A percentile compares a stretch with the other conserved stretches of the same genome.
phyloP scores from a whole-genome alignment of 1,140 invertebrate genomes.

The Episyrphus balteatus region DNA sequence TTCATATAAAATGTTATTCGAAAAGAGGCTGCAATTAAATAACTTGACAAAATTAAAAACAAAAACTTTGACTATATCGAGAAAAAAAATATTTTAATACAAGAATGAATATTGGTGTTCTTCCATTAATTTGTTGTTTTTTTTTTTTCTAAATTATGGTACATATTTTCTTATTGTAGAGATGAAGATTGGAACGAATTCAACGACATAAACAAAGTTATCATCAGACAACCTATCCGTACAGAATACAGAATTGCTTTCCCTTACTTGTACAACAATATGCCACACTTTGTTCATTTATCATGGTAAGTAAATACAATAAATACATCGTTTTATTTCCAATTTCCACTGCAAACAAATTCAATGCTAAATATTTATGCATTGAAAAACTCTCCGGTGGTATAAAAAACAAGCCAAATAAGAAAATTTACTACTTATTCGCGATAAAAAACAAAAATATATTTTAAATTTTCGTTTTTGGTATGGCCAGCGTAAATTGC shows the following conservation, averaged over 20 bases:
- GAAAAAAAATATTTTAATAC: too few species aligned
- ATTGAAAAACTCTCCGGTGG: neutral
- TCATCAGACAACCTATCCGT: constrained; percentile 94
- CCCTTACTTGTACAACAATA: constrained; percentile 97
- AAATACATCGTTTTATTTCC: too few species aligned
- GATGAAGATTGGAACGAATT: constrained; percentile 99
- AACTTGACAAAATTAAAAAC: too few species aligned
- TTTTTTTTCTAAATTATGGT: constrained; percentile 7
- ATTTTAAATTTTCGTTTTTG: neutral
- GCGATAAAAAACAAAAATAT: constrained; percentile 1
- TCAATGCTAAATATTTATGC: neutral
- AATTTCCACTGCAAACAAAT: too few species aligned
- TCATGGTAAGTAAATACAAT: constrained; percentile 90
- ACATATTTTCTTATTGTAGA: too few species aligned
- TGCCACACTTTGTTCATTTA: constrained; percentile 90
- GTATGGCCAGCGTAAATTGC: constrained; percentile 1
- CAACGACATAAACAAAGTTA: constrained; percentile 99
- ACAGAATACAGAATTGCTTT: constrained; percentile 99
- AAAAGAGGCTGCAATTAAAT: too few species aligned
- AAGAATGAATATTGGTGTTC: too few species aligned
- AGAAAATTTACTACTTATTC: constrained; percentile 12
- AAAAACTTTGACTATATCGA: too few species aligned
- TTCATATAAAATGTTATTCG: too few species aligned
- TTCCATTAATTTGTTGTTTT: neutral
- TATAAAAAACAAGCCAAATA: constrained; percentile 6